Percentiles rank a stretch among this genome's conserved stretches.
These are phyloP conservation scores for Noctua janthina DNA, from an alignment of 2,888 invertebrate species.

Conservation along the genomic window DNA sequence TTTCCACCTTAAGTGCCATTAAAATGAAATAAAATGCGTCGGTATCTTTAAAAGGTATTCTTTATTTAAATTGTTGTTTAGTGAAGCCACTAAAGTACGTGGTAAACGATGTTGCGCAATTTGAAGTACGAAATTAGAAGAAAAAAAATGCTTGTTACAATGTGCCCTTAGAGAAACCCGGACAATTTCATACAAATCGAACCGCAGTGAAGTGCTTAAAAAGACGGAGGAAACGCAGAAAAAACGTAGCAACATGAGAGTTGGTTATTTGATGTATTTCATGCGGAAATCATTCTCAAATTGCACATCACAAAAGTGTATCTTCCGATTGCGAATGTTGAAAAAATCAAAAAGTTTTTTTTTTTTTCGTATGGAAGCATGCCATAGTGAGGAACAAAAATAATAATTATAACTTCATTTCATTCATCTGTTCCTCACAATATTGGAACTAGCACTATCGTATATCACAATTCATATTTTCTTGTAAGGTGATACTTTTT, in stretches of 20 bases:
- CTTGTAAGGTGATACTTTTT: constrained; percentile 78
- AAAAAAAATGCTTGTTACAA: constrained; percentile 65
- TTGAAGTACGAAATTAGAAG: constrained; percentile 70
- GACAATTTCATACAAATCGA: constrained; percentile 70
- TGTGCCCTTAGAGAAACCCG: constrained; percentile 63
- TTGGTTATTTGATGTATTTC: constrained; percentile 84
- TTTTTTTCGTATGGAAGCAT: constrained; percentile 52
- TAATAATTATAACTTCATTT: constrained; percentile 55
- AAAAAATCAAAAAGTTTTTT: constrained; percentile 66
- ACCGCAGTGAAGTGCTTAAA: constrained; percentile 79
- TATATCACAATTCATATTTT: constrained; percentile 81
- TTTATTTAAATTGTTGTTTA: constrained; percentile 65
- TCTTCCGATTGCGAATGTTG: constrained; percentile 82
- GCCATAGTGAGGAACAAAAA: constrained; percentile 60
- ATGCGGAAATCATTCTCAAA: constrained; percentile 89
- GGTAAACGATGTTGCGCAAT: constrained; percentile 73
- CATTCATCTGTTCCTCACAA: constrained; percentile 56
- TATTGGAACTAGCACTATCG: constrained; percentile 72
- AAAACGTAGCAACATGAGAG: constrained; percentile 82
- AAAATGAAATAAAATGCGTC: constrained; percentile 63
- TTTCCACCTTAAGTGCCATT: constrained; percentile 60
- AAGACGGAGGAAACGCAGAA: constrained; percentile 77
- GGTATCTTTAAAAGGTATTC: constrained; percentile 70
- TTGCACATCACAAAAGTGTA: constrained; percentile 83
- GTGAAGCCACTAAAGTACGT: constrained; percentile 75